Base-by-base conservation (phyloP, 2,797 vertebrate genomes). In the Phrynocephalus guinanensis region DNA sequence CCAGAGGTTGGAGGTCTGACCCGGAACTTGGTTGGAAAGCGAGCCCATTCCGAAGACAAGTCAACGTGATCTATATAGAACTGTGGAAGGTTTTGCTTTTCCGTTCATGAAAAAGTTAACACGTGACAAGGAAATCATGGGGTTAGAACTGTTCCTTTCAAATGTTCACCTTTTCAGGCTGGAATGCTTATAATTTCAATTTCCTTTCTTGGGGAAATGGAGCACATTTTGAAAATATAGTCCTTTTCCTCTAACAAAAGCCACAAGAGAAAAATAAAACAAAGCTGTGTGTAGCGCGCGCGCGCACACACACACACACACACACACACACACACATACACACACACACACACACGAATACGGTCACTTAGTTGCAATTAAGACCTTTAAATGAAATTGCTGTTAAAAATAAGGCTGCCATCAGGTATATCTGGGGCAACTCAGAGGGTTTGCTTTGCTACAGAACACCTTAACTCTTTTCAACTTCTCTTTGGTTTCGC, bases 121-220 rank as follows among this genome's bases (percentile, higher is more conserved):
- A 92, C 85, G 72, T 88, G 91, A 92, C 92, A 88, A 92, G 94
- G 93, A 94, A 91, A 52, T 0, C 92, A 85, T 91, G 92, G 95
- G 94, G 95, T 95, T 95, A 95, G 95, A 96, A 95, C 94, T 95
- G 95, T 95, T 96, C 92, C 90, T 94, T 91, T 92, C 82, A 86
- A 60, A 88, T 82, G 83, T 94, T 93, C 90, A 92, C 91, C 89
- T 92, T 95, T 95, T 94, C 86, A 94, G 95, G 94, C 95, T 95
- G 95, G 89, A 90, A 92, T 95, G 94, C 79, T 78, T 92, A 89
- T 87, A 87, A 88, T 86, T 94, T 93, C 79, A 91, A 94, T 95
- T 92, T 88, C 91, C 92, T 92, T 86, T 90, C 48, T 8, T 87
- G 92, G 92, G 91, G 85, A 83, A 90, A 72, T 84, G 87, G 87